Base-by-base conservation (phyloP, 2,888 invertebrate genomes). In the Caenorhabditis macrosperma region DNA sequence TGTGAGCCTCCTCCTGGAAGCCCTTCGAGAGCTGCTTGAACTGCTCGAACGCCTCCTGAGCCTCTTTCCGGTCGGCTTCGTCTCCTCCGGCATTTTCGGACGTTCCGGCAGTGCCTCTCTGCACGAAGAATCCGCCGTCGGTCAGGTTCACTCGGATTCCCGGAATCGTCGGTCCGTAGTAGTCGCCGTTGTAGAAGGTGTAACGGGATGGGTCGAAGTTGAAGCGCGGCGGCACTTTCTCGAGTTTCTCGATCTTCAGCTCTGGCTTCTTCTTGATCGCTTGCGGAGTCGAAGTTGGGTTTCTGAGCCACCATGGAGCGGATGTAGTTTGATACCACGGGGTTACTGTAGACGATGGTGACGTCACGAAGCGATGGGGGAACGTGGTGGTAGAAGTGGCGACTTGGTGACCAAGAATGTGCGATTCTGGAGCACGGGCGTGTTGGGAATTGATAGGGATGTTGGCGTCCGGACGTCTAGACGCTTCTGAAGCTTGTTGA, bases 161-260 rank as follows among this genome's bases (percentile, higher is more conserved):
- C 9, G 83, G 83, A 48, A 83, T 83, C 15, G 80, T 75, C 38
- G 83, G 83, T 57, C 83, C 83, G 30, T 81, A 83, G 46, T 81
- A 83, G 54, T 83, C 81, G 0, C 83, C 83, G 33, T 83, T 81
- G 59, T 78, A 81, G 71, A 77, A 83, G 2, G 78, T 77, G 59
- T 81, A 83, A n/a, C 74, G 77, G 1, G 66, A 28, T 44, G 79
- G 81, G 48, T 81, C 75, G 41, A 81, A 81, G 50, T 78, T 78
- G 66, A 76, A 74, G 9, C 69, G 20, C 3, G 75, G 41, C 44
- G 79, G 69, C 1, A 44, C 20, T 24, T 77, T 68, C 0, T 63
- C 68, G 3, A 68, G 61, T 15, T 78, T 78, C 44, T 78, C 71
- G 15, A 78, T 78, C 35, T 78, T 78, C 28, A 78, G 17, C 38